Evolutionary conservation across 2,888 invertebrate species (phyloP).

Genomic region (Clistopyga incitator): DNA sequence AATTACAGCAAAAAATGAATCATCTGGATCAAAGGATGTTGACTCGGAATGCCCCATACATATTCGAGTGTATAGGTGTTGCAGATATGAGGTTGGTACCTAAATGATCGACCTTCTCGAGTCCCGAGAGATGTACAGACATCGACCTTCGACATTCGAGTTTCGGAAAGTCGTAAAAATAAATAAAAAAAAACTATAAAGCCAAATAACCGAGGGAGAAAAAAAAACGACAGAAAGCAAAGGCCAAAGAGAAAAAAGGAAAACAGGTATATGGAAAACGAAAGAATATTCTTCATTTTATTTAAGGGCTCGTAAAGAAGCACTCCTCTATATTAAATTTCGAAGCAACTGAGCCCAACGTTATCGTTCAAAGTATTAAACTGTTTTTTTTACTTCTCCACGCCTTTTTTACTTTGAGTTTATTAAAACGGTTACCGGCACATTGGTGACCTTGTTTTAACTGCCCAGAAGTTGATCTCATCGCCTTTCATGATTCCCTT

Average conservation of each 20-base stretch:
- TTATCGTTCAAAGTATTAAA: constrained; percentile 14
- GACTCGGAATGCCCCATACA: too few relatives aligned
- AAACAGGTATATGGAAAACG: constrained; percentile 16
- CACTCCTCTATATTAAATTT: constrained; percentile 52
- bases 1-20: too few relatives aligned
- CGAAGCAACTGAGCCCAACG: constrained; percentile 10
- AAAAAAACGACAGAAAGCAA: constrained; percentile 25
- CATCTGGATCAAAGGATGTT: too few relatives aligned
- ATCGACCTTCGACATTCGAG: constrained; percentile 45
- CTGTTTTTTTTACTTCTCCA: constrained; percentile 20
- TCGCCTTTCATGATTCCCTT: not conserved
- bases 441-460: not conserved
- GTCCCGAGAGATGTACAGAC: constrained; percentile 32
- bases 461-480: not conserved
- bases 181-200: constrained; percentile 22
- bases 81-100: constrained; percentile 13
- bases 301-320: constrained; percentile 41
- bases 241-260: constrained; percentile 34
- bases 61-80: not conserved
- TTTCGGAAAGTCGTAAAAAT: constrained; percentile 29
- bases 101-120: constrained; percentile 28
- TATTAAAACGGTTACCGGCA: not conserved
- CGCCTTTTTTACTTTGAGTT: not conserved
- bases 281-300: constrained; percentile 22
- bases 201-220: not conserved